Evolutionary conservation across 1,140 invertebrate genomes (phyloP).

Genomic region (Globodera ellingtonae): DNA sequence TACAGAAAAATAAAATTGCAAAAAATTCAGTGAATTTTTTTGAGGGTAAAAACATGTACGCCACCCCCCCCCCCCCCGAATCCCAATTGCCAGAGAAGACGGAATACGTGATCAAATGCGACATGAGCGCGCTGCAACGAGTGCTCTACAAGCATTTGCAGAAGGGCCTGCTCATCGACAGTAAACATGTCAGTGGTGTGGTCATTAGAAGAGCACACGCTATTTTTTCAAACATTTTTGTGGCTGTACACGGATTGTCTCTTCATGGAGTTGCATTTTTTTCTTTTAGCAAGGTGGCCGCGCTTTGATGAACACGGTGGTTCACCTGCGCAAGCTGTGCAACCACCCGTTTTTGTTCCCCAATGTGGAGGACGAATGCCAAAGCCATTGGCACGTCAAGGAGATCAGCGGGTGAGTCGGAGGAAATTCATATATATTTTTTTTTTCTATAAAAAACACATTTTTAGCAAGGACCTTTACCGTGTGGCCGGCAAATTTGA

Average conservation of each 20-base stretch:
- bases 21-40: neutral
- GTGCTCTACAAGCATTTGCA: slow-evolving; percentile 95
- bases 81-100: slow-evolving; percentile 97
- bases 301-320: slow-evolving; percentile 98
- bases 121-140: slow-evolving; percentile 93
- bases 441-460: too few relatives aligned
- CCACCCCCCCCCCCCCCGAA: slow-evolving; percentile 70
- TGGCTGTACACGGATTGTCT: neutral
- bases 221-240: too few relatives aligned
- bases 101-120: slow-evolving; percentile 95
- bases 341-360: slow-evolving; percentile 99
- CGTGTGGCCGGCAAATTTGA: slow-evolving; percentile 96
- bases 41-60: neutral
- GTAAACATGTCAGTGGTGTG: slow-evolving; percentile 46
- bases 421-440: too few relatives aligned
- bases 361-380: slow-evolving; percentile 90
- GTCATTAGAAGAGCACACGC: neutral
- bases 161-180: slow-evolving; percentile 61
- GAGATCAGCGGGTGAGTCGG: slow-evolving; percentile 51
- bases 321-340: slow-evolving; percentile 93
- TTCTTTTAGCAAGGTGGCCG: slow-evolving; percentile 77
- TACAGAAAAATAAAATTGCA: slow-evolving; percentile 41
- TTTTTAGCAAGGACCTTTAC: slow-evolving; percentile 80
- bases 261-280: neutral
- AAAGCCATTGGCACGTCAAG: slow-evolving; percentile 50